Evolutionary conservation across 2,888 invertebrate genomes (phyloP).

Genomic region (Neoitamus cyanurus): DNA sequence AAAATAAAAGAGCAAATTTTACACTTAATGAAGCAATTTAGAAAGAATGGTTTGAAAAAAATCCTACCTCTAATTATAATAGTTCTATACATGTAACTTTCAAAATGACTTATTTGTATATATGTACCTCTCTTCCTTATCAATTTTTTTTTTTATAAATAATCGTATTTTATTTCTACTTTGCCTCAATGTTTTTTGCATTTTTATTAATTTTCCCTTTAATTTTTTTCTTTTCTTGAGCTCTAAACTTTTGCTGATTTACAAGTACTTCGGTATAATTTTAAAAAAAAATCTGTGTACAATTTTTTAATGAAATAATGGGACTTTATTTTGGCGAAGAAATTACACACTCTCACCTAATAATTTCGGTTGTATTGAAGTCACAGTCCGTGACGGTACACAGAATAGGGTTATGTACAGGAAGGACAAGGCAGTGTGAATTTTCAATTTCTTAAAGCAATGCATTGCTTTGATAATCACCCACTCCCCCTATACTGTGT

Average conservation of each 20-base stretch:
- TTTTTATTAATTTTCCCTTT: neutral
- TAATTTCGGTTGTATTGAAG: too few relatives aligned
- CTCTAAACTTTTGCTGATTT: neutral
- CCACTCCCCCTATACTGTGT: too few relatives aligned
- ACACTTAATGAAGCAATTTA: neutral
- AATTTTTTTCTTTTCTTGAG: neutral
- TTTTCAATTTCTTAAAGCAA: too few relatives aligned
- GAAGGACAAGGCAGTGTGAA: too few relatives aligned
- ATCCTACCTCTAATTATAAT: neutral
- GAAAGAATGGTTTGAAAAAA: neutral
- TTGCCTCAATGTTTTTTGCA: neutral
- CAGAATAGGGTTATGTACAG: too few relatives aligned
- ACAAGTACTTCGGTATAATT: neutral
- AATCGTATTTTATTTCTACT: neutral
- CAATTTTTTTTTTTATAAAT: neutral
- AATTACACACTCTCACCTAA: too few relatives aligned
- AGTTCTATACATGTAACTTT: neutral
- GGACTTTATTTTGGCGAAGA: too few relatives aligned
- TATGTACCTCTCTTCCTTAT: neutral
- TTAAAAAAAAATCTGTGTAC: too few relatives aligned
- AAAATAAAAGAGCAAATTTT: too few relatives aligned
- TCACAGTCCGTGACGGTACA: too few relatives aligned
- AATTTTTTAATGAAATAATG: too few relatives aligned
- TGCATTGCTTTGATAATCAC: too few relatives aligned
- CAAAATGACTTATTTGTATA: neutral